Conservation (phyloP, 2,888 invertebrate genomes). For the Diarsia brunnea region DNA sequence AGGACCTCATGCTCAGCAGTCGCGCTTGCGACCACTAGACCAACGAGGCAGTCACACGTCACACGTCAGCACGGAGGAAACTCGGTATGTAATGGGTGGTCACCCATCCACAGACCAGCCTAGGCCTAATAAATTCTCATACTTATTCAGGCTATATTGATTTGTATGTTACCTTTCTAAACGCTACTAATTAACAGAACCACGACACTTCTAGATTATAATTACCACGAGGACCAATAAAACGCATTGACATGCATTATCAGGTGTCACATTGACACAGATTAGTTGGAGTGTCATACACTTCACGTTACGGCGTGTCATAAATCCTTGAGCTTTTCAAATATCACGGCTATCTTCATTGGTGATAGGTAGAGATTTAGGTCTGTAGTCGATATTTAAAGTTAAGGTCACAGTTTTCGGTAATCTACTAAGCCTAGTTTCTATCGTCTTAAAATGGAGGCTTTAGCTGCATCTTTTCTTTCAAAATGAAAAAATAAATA, state of each 20-base stretch:
- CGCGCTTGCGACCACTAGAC: too few relatives aligned
- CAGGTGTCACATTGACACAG: slow-evolving; percentile 40
- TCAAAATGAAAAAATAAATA: too few relatives aligned
- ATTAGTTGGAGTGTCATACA: slow-evolving; percentile 50
- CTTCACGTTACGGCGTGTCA: slow-evolving; percentile 23
- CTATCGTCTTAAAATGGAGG: not conserved
- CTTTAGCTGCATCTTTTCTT: not conserved
- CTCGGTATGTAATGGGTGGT: too few relatives aligned
- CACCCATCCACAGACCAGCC: too few relatives aligned
- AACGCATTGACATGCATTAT: slow-evolving; percentile 37
- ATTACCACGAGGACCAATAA: not conserved
- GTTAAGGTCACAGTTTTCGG: not conserved
- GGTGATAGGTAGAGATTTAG: not conserved
- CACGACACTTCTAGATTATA: not conserved
- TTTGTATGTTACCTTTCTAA: not conserved
- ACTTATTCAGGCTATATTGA: not conserved
- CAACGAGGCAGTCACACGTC: too few relatives aligned
- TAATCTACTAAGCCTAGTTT: not conserved
- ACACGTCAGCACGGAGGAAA: too few relatives aligned
- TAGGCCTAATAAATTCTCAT: too few relatives aligned
- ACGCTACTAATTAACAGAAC: not conserved
- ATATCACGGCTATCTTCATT: slow-evolving; percentile 15
- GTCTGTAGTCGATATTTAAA: not conserved
- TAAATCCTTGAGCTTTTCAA: slow-evolving; percentile 51
- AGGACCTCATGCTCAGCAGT: too few relatives aligned